phyloP scores from a whole-genome alignment of 1,140 invertebrate species.

The Drosophila lowei region DNA sequence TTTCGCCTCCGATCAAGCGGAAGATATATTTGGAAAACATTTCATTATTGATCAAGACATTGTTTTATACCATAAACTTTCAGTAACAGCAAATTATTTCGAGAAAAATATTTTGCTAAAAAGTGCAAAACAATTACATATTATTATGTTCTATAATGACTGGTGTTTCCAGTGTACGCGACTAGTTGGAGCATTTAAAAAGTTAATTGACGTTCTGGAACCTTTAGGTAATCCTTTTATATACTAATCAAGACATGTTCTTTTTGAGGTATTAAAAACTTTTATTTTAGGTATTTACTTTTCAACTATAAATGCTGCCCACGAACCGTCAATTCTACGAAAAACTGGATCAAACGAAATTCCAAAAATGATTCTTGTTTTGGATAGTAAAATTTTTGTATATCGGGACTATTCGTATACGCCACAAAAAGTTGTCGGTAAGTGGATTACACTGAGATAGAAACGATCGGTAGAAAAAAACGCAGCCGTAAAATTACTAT shows the following conservation, averaged over 20 bases:
- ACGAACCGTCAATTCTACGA: constrained; percentile 89
- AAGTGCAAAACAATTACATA: constrained; percentile 90
- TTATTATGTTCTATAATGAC: constrained; percentile 95
- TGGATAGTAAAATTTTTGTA: constrained; percentile 91
- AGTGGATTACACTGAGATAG: constrained; percentile 10
- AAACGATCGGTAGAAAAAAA: background rate
- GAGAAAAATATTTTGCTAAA: constrained; percentile 93
- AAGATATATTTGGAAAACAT: constrained; percentile 89
- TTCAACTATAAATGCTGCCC: constrained; percentile 92
- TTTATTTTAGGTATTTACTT: constrained; percentile 57
- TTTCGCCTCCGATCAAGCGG: constrained; percentile 87
- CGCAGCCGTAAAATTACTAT: no score
- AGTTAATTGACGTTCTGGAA: constrained; percentile 92
- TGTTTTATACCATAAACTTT: constrained; percentile 92
- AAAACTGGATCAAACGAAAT: constrained; percentile 91
- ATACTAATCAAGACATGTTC: no score
- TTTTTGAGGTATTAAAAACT: background rate
- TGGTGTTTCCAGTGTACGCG: constrained; percentile 96
- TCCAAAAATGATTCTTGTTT: constrained; percentile 91
- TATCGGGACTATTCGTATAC: constrained; percentile 91
- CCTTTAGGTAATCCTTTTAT: constrained; percentile 85
- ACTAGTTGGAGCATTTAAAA: constrained; percentile 91
- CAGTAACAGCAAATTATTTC: constrained; percentile 93
- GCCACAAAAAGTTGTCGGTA: constrained; percentile 89
- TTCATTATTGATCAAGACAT: constrained; percentile 93